Evolutionary conservation across 2,888 invertebrate species (phyloP), one percentile per base, ranked within the genome.

Genomic region (Nomada ruficornis): DNA sequence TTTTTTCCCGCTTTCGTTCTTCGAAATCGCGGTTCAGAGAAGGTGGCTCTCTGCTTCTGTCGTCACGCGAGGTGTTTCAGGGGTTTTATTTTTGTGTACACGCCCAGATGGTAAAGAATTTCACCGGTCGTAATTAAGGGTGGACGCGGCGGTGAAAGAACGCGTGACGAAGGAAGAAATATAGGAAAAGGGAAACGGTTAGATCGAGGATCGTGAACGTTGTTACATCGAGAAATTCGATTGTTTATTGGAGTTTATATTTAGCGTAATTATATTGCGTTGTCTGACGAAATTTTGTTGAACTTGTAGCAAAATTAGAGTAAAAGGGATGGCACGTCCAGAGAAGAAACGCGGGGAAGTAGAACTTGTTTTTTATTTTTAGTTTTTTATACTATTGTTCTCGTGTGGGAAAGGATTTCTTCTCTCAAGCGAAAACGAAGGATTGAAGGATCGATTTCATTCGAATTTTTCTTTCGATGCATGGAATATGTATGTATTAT

Each of bases 311-410:
- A 15, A 3, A 47, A 15, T 47, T 47, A 47, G 47, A 47, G 47
- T 47, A 47, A 47, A 3, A 47, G 47, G 47, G 15, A 4, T 3
- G 47, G 9, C n/a, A 23, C 36, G 42, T 54, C 54, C 67, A 42
- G 20, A n/a, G 29, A 20, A 54, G 23, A 68, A 68, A 42, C 69
- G 57, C 26, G 69, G 44, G 68, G 44, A 57, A 57, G 44, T 20
- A 13, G 44, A 26, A 62, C 11, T 69, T 18, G 36, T 36, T 36
- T 36, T 36, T 36, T 36, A 36, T 7, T 36, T 1, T 36, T 36
- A 36, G 36, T 36, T 36, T 36, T 36, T 36, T 36, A 36, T 7
- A 36, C 7, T 36, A 36, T 7, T 36, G 36, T 36, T 36, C 36
- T 7, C 36, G 36, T 0, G 36, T 7, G 36, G 7, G 36, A 36